phyloP scores from a whole-genome alignment of 1,140 invertebrate genomes.

The Temnothorax curvispinosus region DNA sequence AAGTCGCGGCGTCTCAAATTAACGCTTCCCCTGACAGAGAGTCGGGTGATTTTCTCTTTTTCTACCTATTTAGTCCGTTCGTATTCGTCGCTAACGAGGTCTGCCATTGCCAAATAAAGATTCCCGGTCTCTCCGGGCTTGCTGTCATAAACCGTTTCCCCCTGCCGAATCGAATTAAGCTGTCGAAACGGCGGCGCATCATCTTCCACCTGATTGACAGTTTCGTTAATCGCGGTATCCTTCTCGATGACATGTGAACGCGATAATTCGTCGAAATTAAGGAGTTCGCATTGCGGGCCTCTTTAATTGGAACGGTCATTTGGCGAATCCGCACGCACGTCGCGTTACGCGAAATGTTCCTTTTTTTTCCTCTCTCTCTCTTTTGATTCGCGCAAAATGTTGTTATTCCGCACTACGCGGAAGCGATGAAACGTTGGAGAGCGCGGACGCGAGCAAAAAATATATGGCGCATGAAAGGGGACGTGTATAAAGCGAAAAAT shows the following conservation, averaged over 20 bases:
- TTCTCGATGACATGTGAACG: not conserved
- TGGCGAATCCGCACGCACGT: not conserved
- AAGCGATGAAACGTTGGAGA: slow-evolving; percentile 31
- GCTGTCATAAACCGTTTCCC: slow-evolving; percentile 64
- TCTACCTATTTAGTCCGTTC: slow-evolving; percentile 43
- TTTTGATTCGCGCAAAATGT: not conserved
- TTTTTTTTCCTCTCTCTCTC: not conserved
- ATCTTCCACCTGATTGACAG: slow-evolving; percentile 63
- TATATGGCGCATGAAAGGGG: slow-evolving; percentile 10
- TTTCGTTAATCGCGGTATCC: slow-evolving; percentile 61
- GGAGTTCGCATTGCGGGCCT: not conserved
- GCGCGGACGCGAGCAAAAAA: slow-evolving; percentile 25
- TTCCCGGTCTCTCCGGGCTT: not conserved
- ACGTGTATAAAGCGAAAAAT: slow-evolving; percentile 29
- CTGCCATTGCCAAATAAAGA: slow-evolving; percentile 62
- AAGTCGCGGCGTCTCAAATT: slow-evolving; percentile 54
- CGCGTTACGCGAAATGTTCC: not conserved
- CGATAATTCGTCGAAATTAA: slow-evolving; percentile 36
- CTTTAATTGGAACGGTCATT: slow-evolving; percentile 35
- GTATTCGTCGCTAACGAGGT: slow-evolving; percentile 60
- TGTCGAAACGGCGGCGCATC: slow-evolving; percentile 54
- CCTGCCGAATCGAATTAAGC: slow-evolving; percentile 62
- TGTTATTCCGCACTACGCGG: slow-evolving; percentile 9
- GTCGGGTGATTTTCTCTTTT: slow-evolving; percentile 50
- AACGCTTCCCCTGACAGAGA: slow-evolving; percentile 45